Conservation (phyloP, 2,888 invertebrate species). For the Campoplex capitator region DNA sequence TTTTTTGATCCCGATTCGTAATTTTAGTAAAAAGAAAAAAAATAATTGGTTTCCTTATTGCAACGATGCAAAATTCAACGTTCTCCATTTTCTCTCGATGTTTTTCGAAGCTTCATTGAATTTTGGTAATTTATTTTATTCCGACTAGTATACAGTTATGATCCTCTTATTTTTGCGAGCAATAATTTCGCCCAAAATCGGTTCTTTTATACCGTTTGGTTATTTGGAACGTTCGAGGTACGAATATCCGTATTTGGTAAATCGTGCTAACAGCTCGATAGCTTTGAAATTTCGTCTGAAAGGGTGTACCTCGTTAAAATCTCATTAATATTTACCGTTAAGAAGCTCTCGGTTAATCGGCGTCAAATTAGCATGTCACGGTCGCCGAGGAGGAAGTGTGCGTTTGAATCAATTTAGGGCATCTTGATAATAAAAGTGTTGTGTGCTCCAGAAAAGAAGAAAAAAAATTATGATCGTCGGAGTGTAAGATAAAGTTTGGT, state of each 20-base stretch:
- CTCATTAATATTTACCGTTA: constrained; percentile 10
- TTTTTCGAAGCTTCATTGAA: neutral
- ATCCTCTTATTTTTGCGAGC: no score
- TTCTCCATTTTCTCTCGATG: neutral
- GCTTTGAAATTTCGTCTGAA: neutral
- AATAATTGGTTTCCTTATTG: neutral
- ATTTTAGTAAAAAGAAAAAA: neutral
- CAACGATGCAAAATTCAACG: neutral
- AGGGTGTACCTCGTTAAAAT: neutral
- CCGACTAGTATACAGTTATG: neutral
- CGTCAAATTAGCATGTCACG: neutral
- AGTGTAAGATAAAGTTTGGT: neutral
- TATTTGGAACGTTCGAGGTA: neutral
- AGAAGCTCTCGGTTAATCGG: neutral
- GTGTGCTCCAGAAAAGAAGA: neutral
- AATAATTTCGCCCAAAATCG: no score
- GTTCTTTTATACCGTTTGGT: neutral
- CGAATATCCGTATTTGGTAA: neutral
- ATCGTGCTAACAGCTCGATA: neutral
- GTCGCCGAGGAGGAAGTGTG: neutral
- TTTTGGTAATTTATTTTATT: neutral
- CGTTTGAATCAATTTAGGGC: neutral
- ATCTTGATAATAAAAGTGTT: neutral
- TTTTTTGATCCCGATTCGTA: no score
- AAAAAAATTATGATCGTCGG: neutral